These are phyloP conservation scores for Apodemus sylvaticus DNA, from an alignment of 2,113 vertebrate species.

Conservation along the genomic window DNA sequence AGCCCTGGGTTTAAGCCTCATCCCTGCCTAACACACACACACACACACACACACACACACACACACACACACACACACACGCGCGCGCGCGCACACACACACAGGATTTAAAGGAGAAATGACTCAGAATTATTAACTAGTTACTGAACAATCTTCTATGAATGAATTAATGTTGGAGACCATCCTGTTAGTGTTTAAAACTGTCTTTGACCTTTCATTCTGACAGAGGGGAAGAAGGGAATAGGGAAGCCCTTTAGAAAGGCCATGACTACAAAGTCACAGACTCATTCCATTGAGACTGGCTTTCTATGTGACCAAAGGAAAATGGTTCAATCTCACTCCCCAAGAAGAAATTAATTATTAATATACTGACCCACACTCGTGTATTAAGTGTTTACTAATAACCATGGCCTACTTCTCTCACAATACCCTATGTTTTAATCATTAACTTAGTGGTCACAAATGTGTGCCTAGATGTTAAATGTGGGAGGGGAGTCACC, in stretches of 20 bases:
- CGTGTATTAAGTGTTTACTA: constrained; percentile 15
- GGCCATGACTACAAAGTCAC: neutral
- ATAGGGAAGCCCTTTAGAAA: neutral
- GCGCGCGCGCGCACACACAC: neutral
- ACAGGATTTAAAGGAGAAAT: neutral
- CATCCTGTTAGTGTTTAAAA: neutral
- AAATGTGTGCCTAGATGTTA: neutral
- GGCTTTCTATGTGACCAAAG: neutral
- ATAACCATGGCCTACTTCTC: constrained; percentile 9
- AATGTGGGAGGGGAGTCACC: neutral
- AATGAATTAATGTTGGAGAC: neutral
- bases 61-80: too few relatives aligned
- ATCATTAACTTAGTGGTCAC: constrained; percentile 30
- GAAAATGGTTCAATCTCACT: constrained; percentile 5
- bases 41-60: neutral
- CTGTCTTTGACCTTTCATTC: neutral
- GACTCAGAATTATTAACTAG: neutral
- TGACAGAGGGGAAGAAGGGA: neutral
- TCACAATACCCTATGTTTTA: neutral
- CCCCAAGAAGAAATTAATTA: constrained; percentile 59
- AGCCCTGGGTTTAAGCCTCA: neutral
- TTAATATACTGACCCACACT: constrained; percentile 52
- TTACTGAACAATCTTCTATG: neutral
- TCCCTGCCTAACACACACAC: too few relatives aligned
- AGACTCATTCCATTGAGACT: neutral